Percentiles rank a stretch among this genome's conserved stretches.
These are phyloP conservation scores for Mesodorylaimus sp. DNA, from an alignment of 2,888 invertebrate species.

Conservation along the genomic window DNA sequence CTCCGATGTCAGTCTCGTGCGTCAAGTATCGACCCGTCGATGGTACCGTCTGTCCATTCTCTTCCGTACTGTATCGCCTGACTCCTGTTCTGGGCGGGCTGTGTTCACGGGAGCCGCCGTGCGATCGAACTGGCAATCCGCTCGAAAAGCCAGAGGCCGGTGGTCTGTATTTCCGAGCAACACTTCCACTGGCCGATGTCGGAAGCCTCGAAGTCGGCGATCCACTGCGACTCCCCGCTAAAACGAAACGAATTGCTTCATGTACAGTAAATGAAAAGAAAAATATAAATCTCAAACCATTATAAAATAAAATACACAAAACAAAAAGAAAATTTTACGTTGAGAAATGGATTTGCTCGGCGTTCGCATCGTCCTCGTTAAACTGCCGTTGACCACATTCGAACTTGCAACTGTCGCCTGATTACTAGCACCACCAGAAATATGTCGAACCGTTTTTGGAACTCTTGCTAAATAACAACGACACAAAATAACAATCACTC, in stretches of 20 bases:
- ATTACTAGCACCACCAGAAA: no score
- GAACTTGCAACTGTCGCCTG: no score
- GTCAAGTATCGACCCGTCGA: no score
- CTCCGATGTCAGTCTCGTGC: no score
- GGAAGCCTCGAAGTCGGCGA: conserved; percentile 43
- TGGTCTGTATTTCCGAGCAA: background rate
- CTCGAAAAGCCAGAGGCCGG: background rate
- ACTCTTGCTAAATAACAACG: no score
- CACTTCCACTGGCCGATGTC: background rate
- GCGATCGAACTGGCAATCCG: conserved; percentile 29
- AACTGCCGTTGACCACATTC: no score
- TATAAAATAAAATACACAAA: conserved; percentile 4
- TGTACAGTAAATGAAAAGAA: background rate
- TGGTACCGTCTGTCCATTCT: no score
- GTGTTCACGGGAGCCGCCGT: conserved; percentile 34
- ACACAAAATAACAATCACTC: no score
- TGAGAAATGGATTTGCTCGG: conserved; percentile 10
- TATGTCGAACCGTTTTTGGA: no score
- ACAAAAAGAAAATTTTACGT: conserved; percentile 8
- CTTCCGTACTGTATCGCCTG: conserved; percentile 10
- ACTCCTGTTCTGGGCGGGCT: conserved; percentile 27
- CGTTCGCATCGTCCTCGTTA: background rate
- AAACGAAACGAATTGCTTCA: conserved; percentile 15
- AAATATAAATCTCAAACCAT: background rate
- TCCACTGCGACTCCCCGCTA: conserved; percentile 77